Evolutionary conservation across 2,888 invertebrate genomes (phyloP), one percentile per base, ranked within the genome.

Genomic region (Campoletis raptor): DNA sequence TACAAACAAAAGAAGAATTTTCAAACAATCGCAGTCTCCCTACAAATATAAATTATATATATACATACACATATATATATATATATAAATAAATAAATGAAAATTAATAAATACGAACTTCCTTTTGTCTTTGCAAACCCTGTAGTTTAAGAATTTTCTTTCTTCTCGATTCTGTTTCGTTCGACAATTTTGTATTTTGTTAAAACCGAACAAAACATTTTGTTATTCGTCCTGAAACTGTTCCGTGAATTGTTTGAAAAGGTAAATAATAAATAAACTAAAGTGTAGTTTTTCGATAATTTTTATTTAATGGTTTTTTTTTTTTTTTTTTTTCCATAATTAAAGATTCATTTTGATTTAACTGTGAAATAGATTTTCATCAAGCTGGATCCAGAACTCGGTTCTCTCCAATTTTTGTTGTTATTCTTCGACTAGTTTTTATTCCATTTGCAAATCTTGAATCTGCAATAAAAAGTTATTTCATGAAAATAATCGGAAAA

Each of bases 381-480:
- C 24, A 1, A 30, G 30, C 15, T 15, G 6, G 30, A 30, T 61
- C 30, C 61, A 30, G 30, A 7, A 15, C 24, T 30, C 12, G 15
- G 15, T 61, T 9, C 10, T 15, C 6, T 61, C 30, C 30, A 12
- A 8, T 30, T 15, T 61, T 30, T 61, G 15, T 24, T 30, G 6
- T 15, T 15, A 30, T 2, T 61, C 12, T 12, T 61, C 15, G 61
- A 6, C 5, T 2, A 36, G 6, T 87, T 88, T 18, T 79, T n/a
- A 91, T 79, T 91, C 92, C 86, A 90, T 73, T 81, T 92, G 91
- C 83, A 92, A 85, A 57, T 92, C 91, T 89, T 92, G 92, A 80
- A 92, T 92, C 92, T 92, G 88, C 78, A 91, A 91, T 45, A 10
- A 82, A 87, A 88, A 80, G 66, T 64, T 64, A 57, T 57, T 24